Base-by-base conservation (phyloP, 2,888 invertebrate species). In the Lingula anatina region DNA sequence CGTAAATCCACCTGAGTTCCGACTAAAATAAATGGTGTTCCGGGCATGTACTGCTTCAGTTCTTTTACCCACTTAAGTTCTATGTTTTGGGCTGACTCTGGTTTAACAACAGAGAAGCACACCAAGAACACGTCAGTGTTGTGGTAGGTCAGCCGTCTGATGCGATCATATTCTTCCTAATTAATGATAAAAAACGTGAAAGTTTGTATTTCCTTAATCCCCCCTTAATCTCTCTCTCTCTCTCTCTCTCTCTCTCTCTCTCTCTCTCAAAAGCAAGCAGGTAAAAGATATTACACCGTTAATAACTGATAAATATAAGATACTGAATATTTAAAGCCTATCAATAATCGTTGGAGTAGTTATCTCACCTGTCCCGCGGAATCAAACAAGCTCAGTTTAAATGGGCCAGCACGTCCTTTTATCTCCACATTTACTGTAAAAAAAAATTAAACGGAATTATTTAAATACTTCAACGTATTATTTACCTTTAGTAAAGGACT, bases 331-430 rank as follows among this genome's bases (percentile, higher is more conserved):
- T n/a, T n/a, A n/a, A n/a, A n/a, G n/a, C n/a, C n/a, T n/a, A n/a
- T n/a, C n/a, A n/a, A n/a, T n/a, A n/a, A n/a, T n/a, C n/a, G n/a
- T n/a, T n/a, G n/a, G n/a, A n/a, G n/a, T n/a, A n/a, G n/a, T n/a
- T n/a, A n/a, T n/a, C 55, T 49, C 53, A 69, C 69, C 62, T 70
- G 69, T 15, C 69, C 68, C 3, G 68, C 66, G 3, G 69, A 67
- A 43, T 70, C 69, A 36, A 66, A 59, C 7, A 67, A 45, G 18
- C 56, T 60, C 51, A 70, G 48, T n/a, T 55, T 53, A 40, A 59
- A 60, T 15, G 51, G n/a, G n/a, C n/a, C n/a, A n/a, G n/a, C 52
- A 4, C 42, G 47, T 1, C 64, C 63, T 18, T 59, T 51, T 2
- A 60, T 40, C 20, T 54, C 51, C 49, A 65, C 50, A 5, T 57